Conservation (phyloP, 2,888 invertebrate genomes). For the Archips crataeganus region DNA sequence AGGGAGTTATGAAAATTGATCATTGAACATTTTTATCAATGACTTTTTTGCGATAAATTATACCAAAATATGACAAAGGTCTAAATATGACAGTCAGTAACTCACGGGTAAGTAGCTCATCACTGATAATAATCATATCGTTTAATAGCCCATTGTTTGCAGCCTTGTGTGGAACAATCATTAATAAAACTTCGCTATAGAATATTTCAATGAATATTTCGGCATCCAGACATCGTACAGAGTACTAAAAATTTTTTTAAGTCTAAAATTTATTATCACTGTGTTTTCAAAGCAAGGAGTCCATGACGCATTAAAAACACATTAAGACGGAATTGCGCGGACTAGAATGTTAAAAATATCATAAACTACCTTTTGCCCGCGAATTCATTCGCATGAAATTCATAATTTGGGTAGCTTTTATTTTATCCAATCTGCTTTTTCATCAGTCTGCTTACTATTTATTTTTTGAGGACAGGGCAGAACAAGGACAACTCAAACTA, state of each 20-base stretch:
- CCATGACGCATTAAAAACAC: no score
- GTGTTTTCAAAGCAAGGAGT: no score
- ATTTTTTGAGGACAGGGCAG: no score
- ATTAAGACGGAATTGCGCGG: no score
- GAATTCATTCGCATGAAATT: no score
- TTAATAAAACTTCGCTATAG: not conserved
- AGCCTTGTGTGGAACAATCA: not conserved
- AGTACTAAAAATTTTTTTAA: not conserved
- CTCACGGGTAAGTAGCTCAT: slow-evolving; percentile 6
- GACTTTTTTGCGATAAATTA: not conserved
- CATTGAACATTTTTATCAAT: not conserved
- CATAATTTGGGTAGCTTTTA: no score
- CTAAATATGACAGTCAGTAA: not conserved
- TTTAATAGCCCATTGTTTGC: slow-evolving; percentile 19
- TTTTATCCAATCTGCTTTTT: no score
- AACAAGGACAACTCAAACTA: no score
- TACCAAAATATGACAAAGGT: not conserved
- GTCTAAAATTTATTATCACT: not conserved
- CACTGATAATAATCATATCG: not conserved
- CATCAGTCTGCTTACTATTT: no score
- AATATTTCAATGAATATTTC: not conserved
- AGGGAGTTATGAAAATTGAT: no score
- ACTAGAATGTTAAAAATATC: no score
- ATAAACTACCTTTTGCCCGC: no score
- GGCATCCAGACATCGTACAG: not conserved